Base-by-base conservation (phyloP, 2,113 vertebrate species). In the Pseudopodoces humilis region DNA sequence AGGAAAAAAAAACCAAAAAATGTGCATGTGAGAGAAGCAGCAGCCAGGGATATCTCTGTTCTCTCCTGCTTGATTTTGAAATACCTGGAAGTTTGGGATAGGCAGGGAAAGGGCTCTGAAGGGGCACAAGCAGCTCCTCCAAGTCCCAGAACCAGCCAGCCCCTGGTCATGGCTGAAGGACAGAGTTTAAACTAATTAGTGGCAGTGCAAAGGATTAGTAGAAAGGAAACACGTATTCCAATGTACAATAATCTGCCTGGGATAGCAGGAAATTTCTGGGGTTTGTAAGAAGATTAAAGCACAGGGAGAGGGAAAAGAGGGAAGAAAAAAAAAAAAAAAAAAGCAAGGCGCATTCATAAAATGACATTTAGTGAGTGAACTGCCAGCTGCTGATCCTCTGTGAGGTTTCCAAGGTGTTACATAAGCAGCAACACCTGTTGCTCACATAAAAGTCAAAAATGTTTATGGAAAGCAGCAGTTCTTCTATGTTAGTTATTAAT, bases 341-440 rank as follows among this genome's bases (percentile, higher is more conserved):
- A 31, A 9, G 6, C 39, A 39, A n/a, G 37, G 15, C 6, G 14
- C 49, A 77, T 28, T 75, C 8, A 11, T 50, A 67, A 90, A 91
- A 49, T 50, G 50, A 11, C 46, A 76, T 39, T 56, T 15, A 87
- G 76, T 13, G 55, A 74, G 41, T 60, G 65, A 55, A 76, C 15
- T 39, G 65, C 70, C 91, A 90, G 68, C 50, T 88, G 59, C 86
- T 31, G 44, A 11, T 65, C 58, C 39, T 52, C 33, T 31, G 50
- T 0, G 7, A 47, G 65, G 25, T 18, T 64, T 76, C 59, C 68
- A 44, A 56, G 33, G 58, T 2, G 37, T 83, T 96, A 50, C 2
- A 74, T 50, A 92, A 70, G 28, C 47, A 69, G 58, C 56, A 77
- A 60, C 88, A 96, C 92, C 90, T 88, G 93, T 33, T 74, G 39